phyloP scores from a whole-genome alignment of 2,797 vertebrate species.

The Taenioides sp. region DNA sequence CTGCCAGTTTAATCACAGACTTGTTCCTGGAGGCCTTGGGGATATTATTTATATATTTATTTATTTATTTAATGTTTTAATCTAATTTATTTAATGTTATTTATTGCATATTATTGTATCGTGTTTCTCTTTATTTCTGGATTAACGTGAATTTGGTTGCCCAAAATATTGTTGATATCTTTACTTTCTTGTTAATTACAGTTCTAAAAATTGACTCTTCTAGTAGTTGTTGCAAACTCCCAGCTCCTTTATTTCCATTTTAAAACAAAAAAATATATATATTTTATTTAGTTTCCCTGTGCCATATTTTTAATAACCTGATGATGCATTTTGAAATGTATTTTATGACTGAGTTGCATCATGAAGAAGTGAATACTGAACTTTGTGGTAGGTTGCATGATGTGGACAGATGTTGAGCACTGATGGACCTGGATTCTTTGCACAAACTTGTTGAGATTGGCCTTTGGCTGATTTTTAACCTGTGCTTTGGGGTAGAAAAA shows the following conservation, averaged over 20 bases:
- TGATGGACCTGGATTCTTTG: conserved; percentile 80
- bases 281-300: conserved; percentile 35
- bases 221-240: conserved; percentile 75
- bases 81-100: conserved; percentile 84
- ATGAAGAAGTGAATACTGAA: conserved; percentile 46
- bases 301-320: conserved; percentile 34
- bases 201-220: conserved; percentile 23
- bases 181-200: conserved; percentile 1
- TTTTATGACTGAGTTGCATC: conserved; percentile 35
- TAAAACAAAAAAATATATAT: conserved; percentile 40
- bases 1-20: conserved; percentile 43
- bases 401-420: conserved; percentile 74
- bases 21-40: conserved; percentile 57
- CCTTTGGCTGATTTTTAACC: conserved; percentile 72
- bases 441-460: conserved; percentile 77
- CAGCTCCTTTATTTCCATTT: conserved; percentile 33
- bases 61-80: conserved; percentile 80
- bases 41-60: conserved; percentile 87
- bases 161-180: conserved; percentile 48
- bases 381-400: conserved; percentile 70
- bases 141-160: conserved; percentile 67
- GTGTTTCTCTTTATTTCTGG: conserved; percentile 65
- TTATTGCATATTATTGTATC: conserved; percentile 76
- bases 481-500: conserved; percentile 68
- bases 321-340: conserved; percentile 31